These are phyloP conservation scores for Stenurella melanura DNA, from an alignment of 2,888 invertebrate genomes.

Conservation along the genomic window DNA sequence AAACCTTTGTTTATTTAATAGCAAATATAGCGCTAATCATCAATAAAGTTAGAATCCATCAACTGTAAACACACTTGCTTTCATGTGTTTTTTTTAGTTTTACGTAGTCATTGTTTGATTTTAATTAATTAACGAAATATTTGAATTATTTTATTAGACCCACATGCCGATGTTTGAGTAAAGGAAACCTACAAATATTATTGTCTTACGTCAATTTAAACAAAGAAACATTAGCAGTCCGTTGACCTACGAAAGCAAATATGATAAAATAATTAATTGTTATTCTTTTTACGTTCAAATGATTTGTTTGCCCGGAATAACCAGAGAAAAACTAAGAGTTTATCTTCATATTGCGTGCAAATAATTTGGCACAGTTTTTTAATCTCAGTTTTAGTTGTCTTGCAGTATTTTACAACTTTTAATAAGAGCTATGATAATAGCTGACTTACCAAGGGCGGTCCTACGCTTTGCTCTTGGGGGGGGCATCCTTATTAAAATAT, in stretches of 20 bases:
- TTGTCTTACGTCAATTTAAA: conserved; percentile 34
- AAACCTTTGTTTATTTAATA: too few relatives aligned
- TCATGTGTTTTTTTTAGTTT: background rate
- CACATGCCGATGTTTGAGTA: background rate
- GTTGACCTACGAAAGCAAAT: background rate
- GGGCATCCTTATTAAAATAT: too few relatives aligned
- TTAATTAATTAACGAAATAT: background rate
- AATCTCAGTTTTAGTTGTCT: background rate
- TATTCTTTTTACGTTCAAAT: background rate
- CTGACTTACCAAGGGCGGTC: too few relatives aligned
- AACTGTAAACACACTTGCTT: background rate
- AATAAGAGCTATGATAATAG: too few relatives aligned
- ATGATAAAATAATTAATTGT: background rate
- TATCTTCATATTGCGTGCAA: background rate
- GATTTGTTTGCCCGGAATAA: background rate
- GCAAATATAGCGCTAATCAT: background rate
- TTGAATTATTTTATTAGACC: background rate
- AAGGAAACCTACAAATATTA: background rate
- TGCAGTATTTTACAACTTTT: background rate
- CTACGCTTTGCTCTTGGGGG: too few relatives aligned
- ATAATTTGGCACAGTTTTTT: background rate
- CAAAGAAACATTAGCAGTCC: conserved; percentile 22
- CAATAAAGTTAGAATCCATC: background rate
- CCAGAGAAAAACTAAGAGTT: background rate
- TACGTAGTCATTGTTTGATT: background rate